Conservation (phyloP, 1,140 invertebrate species). For the Lanistes nyassanus region DNA sequence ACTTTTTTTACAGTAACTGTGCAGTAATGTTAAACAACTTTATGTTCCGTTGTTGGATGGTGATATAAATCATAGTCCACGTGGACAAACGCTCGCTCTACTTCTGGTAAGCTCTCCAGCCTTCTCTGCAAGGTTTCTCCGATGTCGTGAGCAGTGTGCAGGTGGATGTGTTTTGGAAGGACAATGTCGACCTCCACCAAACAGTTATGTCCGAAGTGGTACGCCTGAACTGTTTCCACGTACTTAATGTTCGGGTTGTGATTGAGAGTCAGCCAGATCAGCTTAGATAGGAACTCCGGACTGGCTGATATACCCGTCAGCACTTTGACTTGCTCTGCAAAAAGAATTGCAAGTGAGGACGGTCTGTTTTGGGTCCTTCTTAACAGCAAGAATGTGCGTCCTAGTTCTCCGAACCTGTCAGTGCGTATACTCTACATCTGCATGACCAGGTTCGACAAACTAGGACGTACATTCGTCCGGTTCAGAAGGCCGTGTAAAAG, state of each 20-base stretch:
- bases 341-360: background rate
- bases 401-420: too few species aligned
- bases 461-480: too few species aligned
- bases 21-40: constrained; percentile 45
- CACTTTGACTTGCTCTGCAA: constrained; percentile 56
- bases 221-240: constrained; percentile 69
- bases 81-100: constrained; percentile 70
- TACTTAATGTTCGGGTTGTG: constrained; percentile 63
- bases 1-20: too few species aligned
- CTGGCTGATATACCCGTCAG: constrained; percentile 62
- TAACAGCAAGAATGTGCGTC: too few species aligned
- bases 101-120: constrained; percentile 65
- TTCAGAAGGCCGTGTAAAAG: too few species aligned
- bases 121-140: constrained; percentile 66
- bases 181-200: constrained; percentile 65
- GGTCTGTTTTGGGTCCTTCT: too few species aligned
- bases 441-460: too few species aligned
- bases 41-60: constrained; percentile 58
- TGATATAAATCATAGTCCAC: constrained; percentile 67
- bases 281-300: constrained; percentile 58
- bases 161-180: constrained; percentile 61
- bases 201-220: constrained; percentile 68
- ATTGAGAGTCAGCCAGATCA: constrained; percentile 62
- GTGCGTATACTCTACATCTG: too few species aligned
- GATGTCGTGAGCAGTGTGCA: constrained; percentile 67